Evolutionary conservation across 2,113 vertebrate genomes (phyloP).

Genomic region (Anser cygnoides): DNA sequence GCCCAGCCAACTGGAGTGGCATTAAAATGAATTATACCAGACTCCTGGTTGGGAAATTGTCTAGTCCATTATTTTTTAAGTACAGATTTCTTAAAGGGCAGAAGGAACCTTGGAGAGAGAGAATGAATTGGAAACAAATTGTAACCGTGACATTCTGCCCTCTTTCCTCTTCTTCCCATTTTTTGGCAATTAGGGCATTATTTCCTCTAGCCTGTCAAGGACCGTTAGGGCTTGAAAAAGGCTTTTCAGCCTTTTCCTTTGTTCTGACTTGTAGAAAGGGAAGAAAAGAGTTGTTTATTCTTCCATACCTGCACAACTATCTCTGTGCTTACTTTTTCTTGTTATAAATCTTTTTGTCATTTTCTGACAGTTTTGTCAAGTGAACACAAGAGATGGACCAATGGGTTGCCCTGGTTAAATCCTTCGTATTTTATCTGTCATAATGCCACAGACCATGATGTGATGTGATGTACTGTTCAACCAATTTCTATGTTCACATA

Average conservation of each 20-base stretch:
- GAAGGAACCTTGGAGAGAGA: slow-evolving; percentile 35
- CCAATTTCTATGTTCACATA: not conserved
- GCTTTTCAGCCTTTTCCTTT: not conserved
- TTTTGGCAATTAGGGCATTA: slow-evolving; percentile 43
- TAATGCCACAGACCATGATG: not conserved
- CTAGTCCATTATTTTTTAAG: slow-evolving; percentile 57
- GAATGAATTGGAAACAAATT: slow-evolving; percentile 55
- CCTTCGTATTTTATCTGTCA: not conserved
- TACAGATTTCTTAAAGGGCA: slow-evolving; percentile 46
- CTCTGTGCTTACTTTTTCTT: not conserved
- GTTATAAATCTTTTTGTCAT: not conserved
- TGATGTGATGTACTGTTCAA: fast-evolving
- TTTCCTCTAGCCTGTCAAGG: slow-evolving; percentile 35
- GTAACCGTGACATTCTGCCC: not conserved
- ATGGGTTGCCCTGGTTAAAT: not conserved
- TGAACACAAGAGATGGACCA: not conserved
- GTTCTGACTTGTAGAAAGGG: not conserved
- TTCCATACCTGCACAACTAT: not conserved
- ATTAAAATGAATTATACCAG: slow-evolving; percentile 65
- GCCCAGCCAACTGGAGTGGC: slow-evolving; percentile 44
- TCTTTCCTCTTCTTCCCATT: slow-evolving; percentile 12
- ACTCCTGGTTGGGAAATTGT: slow-evolving; percentile 46
- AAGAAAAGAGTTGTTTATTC: not conserved
- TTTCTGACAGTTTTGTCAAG: not conserved
- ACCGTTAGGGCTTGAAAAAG: not conserved